Base-by-base conservation (phyloP, 2,888 invertebrate species). In the Orchesellides sinensis region DNA sequence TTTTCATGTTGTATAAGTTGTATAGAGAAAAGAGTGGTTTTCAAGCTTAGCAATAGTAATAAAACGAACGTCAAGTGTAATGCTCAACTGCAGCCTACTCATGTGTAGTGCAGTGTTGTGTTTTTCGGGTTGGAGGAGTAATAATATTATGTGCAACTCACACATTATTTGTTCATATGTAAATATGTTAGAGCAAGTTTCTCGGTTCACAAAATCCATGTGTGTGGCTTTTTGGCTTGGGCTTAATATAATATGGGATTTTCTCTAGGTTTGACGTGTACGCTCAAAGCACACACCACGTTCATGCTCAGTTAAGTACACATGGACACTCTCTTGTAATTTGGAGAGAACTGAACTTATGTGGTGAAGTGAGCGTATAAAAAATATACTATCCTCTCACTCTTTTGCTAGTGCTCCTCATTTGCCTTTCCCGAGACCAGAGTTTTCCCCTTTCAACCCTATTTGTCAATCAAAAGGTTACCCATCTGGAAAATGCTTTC, bases 401-500 rank as follows among this genome's bases (percentile, higher is more conserved):
- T 27, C 10, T 40, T 40, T 40, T 40, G 40, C 40, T n/a, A n/a
- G n/a, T 40, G 40, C 74, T 47, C 35, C 75, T 56, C 74, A 74
- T 74, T 73, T 69, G 32, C 54, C 72, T 59, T 59, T 70, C 69
- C 35, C 47, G 56, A 45, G 2, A n/a, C 40, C 23, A 25, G 40
- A 25, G 35, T 69, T 73, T 59, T 49, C 66, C 72, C 65, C 45
- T 68, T 35, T 61, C 52, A 73, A 66, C 68, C 82, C 72, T 49
- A 85, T 85, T 77, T 85, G 83, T 83, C 83, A 80, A 81, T 83
- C 80, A 80, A 75, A 68, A 63, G 49, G 74, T 65, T 80, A 56
- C 73, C 80, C 84, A 83, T 83, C 79, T 70, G 83, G 79, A 84
- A 84, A 84, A 83, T 83, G 82, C 72, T 75, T 77, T 77, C 75